Evolutionary conservation across 1,140 invertebrate genomes (phyloP).

Genomic region (Zaprionus gabonicus): DNA sequence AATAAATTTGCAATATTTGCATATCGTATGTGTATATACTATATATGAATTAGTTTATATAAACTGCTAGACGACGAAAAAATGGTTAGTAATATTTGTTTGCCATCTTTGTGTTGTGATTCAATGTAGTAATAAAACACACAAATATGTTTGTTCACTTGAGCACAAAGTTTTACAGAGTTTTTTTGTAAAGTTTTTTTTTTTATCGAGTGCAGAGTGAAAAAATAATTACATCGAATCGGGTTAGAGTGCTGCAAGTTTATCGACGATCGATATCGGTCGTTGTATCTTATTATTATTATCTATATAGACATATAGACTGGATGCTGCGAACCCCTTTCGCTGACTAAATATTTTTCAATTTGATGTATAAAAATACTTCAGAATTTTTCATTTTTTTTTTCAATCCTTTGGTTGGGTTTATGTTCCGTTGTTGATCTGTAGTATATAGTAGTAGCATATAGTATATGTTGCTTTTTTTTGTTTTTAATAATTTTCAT

Average conservation of each 20-base stretch:
- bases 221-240: slow-evolving; percentile 40
- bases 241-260: slow-evolving; percentile 20
- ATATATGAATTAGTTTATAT: slow-evolving; percentile 60
- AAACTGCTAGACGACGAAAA: slow-evolving; percentile 69
- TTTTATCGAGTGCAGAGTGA: slow-evolving; percentile 31
- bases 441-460: slow-evolving; percentile 23
- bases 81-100: slow-evolving; percentile 58
- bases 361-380: slow-evolving; percentile 69
- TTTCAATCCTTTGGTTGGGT: slow-evolving; percentile 32
- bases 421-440: slow-evolving; percentile 43
- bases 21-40: slow-evolving; percentile 40
- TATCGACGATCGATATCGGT: neutral
- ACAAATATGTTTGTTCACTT: slow-evolving; percentile 16
- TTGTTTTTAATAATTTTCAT: slow-evolving; percentile 69
- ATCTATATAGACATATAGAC: slow-evolving; percentile 1
- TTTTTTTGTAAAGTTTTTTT: slow-evolving; percentile 9
- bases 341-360: slow-evolving; percentile 11
- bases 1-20: slow-evolving; percentile 70
- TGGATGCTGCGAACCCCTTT: slow-evolving; percentile 11
- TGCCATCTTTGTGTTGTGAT: slow-evolving; percentile 14
- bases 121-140: slow-evolving; percentile 19
- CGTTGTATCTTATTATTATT: neutral
- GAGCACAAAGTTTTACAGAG: slow-evolving; percentile 19
- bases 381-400: slow-evolving; percentile 8
- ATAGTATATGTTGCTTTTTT: slow-evolving; percentile 12